Percentiles rank a stretch among this genome's conserved stretches.
phyloP scores from a whole-genome alignment of 2,888 invertebrate genomes.

The Atrina japonica region DNA sequence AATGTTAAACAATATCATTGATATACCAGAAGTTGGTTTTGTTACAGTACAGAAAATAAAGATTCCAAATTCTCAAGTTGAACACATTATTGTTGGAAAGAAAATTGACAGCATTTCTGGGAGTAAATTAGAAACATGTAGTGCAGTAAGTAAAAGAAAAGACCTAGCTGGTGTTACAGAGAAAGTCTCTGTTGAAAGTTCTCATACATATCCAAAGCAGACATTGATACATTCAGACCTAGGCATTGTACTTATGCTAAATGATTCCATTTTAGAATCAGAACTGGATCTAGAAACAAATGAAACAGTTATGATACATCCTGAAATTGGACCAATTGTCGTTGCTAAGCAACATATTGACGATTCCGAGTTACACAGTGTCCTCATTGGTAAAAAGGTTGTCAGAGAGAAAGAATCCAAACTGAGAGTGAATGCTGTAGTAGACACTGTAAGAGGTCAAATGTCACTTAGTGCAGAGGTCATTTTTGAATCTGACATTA shows the following conservation, averaged over 20 bases:
- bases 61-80: neutral
- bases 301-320: neutral
- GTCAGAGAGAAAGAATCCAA: too few relatives aligned
- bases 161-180: too few relatives aligned
- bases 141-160: too few relatives aligned
- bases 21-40: neutral
- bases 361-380: neutral
- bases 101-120: neutral
- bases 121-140: neutral
- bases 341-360: neutral
- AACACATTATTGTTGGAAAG: neutral
- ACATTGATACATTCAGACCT: neutral
- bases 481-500: neutral
- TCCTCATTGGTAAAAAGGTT: neutral
- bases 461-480: neutral
- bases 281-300: neutral
- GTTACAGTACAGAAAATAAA: neutral
- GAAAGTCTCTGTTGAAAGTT: too few relatives aligned
- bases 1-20: neutral
- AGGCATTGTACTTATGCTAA: neutral
- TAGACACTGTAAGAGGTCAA: neutral
- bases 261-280: neutral
- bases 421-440: neutral
- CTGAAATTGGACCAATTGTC: conserved; percentile 4
- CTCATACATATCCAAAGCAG: neutral